Conservation (phyloP, 2,888 invertebrate species). For the Rhagium mordax region DNA sequence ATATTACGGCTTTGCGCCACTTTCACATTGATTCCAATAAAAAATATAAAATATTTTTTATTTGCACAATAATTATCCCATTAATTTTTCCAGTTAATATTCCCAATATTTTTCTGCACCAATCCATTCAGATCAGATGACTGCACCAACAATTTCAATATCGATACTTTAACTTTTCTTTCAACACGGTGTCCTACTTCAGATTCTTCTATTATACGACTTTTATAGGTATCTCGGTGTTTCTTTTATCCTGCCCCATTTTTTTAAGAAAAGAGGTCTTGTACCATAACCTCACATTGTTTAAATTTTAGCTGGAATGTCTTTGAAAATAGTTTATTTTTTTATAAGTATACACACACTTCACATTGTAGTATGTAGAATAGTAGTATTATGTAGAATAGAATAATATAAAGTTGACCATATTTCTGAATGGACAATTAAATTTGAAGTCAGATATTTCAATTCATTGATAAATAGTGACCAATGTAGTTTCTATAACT, state of each 20-base stretch:
- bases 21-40: too few relatives aligned
- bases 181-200: slow-evolving; percentile 13
- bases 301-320: not conserved
- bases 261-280: not conserved
- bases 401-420: too few relatives aligned
- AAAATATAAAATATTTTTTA: too few relatives aligned
- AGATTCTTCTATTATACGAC: slow-evolving; percentile 25
- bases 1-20: too few relatives aligned
- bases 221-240: slow-evolving; percentile 28
- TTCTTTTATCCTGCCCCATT: not conserved
- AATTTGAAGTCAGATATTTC: too few relatives aligned
- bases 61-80: slow-evolving; percentile 8
- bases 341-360: too few relatives aligned
- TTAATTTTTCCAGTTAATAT: slow-evolving; percentile 23
- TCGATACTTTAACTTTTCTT: slow-evolving; percentile 17
- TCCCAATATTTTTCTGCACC: slow-evolving; percentile 18
- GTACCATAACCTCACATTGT: not conserved
- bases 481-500: too few relatives aligned
- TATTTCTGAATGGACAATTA: too few relatives aligned
- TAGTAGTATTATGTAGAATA: too few relatives aligned
- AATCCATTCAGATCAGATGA: slow-evolving; percentile 24
- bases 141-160: slow-evolving; percentile 21
- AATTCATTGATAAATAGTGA: too few relatives aligned
- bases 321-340: not conserved
- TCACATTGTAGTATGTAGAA: too few relatives aligned